Percentiles rank a stretch among this genome's conserved stretches.
These are phyloP conservation scores for Bufo bufo DNA, from an alignment of 2,113 vertebrate species.

Conservation along the genomic window DNA sequence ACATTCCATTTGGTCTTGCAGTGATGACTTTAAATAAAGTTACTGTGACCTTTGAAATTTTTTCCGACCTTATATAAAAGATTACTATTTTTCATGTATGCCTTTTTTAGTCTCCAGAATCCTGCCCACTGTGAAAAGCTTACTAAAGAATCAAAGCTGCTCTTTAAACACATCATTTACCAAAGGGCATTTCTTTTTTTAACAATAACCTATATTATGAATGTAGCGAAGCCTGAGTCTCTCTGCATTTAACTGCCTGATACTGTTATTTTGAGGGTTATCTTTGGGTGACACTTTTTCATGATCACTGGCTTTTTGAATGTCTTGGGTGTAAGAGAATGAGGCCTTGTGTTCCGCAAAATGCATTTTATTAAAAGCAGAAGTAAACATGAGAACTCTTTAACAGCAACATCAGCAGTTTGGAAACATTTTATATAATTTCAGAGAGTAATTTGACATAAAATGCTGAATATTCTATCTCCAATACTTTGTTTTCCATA, in stretches of 20 bases:
- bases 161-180: constrained; percentile 38
- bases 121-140: constrained; percentile 4
- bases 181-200: constrained; percentile 34
- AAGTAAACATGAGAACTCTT: not conserved
- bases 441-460: not conserved
- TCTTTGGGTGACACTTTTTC: not conserved
- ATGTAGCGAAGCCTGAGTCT: not conserved
- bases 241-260: constrained; percentile 1
- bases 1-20: constrained; percentile 10
- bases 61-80: constrained; percentile 3
- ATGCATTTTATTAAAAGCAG: not conserved
- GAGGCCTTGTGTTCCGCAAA: not conserved
- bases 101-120: constrained; percentile 25
- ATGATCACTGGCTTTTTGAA: not conserved
- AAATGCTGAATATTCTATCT: not conserved
- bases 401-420: not conserved
- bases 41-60: constrained; percentile 47
- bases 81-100: constrained; percentile 42
- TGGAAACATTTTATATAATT: not conserved
- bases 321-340: not conserved
- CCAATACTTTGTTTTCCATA: not conserved
- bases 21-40: constrained; percentile 35
- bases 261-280: not conserved
- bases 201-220: constrained; percentile 18
- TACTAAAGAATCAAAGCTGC: constrained; percentile 17